These are phyloP conservation scores for Vanacampus margaritifer DNA, from an alignment of 2,113 vertebrate genomes.

Conservation along the genomic window DNA sequence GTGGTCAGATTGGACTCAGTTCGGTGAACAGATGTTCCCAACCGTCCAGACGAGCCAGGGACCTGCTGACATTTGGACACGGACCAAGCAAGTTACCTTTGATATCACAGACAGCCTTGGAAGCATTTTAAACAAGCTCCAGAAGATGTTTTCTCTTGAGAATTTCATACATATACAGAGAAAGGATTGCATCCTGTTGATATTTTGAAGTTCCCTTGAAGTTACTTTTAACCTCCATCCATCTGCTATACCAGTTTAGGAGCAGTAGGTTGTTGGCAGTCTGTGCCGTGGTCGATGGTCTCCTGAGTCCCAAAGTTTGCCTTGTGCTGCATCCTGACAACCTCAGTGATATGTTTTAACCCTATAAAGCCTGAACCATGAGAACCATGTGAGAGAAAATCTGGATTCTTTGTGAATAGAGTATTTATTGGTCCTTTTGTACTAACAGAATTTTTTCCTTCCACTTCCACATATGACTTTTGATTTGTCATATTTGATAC, in stretches of 20 bases:
- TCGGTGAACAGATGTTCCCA: conserved; percentile 49
- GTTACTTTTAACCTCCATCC: neutral
- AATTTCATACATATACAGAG: neutral
- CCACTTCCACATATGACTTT: too few relatives aligned
- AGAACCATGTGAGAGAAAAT: too few relatives aligned
- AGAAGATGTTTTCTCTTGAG: neutral
- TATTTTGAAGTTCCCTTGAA: neutral
- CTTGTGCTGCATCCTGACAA: too few relatives aligned
- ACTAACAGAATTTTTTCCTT: too few relatives aligned
- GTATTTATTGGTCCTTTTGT: too few relatives aligned
- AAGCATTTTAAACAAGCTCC: neutral
- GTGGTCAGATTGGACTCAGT: conserved; percentile 35
- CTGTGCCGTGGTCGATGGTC: too few relatives aligned
- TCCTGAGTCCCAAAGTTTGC: too few relatives aligned
- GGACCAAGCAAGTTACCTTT: conserved; percentile 48
- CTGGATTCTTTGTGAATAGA: too few relatives aligned
- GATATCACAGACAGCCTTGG: conserved; percentile 33
- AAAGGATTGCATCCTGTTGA: neutral
- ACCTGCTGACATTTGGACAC: conserved; percentile 39
- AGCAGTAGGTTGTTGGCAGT: too few relatives aligned
- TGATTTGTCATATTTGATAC: too few relatives aligned
- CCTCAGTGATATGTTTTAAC: too few relatives aligned
- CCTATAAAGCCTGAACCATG: too few relatives aligned
- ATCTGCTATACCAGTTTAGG: neutral
- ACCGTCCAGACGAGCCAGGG: conserved; percentile 34